Conservation (phyloP, 1,140 invertebrate species). For the Pomacea maculata region DNA sequence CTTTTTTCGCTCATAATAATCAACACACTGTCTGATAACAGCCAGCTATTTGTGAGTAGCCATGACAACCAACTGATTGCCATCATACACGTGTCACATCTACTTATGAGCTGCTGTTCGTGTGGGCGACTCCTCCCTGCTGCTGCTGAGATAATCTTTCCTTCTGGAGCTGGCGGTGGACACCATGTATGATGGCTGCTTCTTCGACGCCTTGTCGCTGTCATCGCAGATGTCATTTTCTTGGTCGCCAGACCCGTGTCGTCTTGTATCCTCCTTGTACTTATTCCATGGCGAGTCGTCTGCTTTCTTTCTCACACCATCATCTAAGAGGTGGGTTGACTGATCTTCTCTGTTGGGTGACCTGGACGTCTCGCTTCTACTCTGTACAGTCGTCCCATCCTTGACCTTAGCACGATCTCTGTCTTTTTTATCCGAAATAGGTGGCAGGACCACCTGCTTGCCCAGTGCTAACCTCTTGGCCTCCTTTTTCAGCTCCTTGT, state of each 20-base stretch:
- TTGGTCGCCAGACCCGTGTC: neutral
- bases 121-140: neutral
- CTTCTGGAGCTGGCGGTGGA: neutral
- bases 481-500: slow-evolving; percentile 19
- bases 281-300: slow-evolving; percentile 15
- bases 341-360: neutral
- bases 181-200: neutral
- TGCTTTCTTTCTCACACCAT: neutral
- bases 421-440: slow-evolving; percentile 5
- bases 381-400: neutral
- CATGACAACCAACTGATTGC: neutral
- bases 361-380: neutral
- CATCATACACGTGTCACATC: neutral
- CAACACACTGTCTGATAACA: neutral
- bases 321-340: neutral
- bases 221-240: neutral
- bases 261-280: neutral
- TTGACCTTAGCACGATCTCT: neutral
- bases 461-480: slow-evolving; percentile 27
- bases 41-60: neutral
- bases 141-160: neutral
- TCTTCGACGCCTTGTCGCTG: neutral
- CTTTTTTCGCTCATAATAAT: neutral
- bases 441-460: slow-evolving; percentile 12
- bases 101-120: slow-evolving; percentile 2